Evolutionary conservation across 2,888 invertebrate species (phyloP), one percentile per base, ranked within the genome.

Genomic region (Apamea anceps): DNA sequence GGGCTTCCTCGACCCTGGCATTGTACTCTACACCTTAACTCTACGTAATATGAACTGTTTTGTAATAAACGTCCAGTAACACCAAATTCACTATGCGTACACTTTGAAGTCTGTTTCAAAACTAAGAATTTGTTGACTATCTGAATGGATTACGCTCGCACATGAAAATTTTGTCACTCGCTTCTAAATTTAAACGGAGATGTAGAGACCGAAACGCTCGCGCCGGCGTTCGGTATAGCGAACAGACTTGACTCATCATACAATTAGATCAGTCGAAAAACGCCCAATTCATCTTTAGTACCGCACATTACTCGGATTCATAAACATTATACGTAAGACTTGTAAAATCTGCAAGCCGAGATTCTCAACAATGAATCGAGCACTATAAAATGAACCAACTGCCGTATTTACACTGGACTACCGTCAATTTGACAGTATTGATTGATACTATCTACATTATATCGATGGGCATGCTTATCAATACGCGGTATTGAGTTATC

Each of bases 171-270:
- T 94, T 96, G 96, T 96, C 96, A 95, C 93, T 93, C 91, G 78
- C 77, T 80, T 94, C 96, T 96, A 96, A 94, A 94, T 94, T 94
- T 96, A 96, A 92, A 92, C 92, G 80, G 90, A 90, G 91, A 92
- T 87, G 75, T 86, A 85, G 87, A 84, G 88, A 90, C 86, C 80
- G 85, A 86, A 84, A 77, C 90, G 89, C 90, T 76, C 86, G 88
- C 90, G 66, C 37, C 37, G 88, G 87, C 88, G 91, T 89, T 86
- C 84, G 88, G 89, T 89, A 81, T 89, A 85, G 88, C 89, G 79
- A 73, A 85, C 84, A 83, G 90, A 88, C 80, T 94, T 91, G 93
- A 94, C 91, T 94, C 93, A 93, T 92, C 83, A 90, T 82, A 87
- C 92, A 93, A 92, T 93, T 92, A 93, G 91, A 93, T 89, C 89